A percentile compares a stretch with the other conserved stretches of the same genome.
Conservation (phyloP, 2,888 invertebrate genomes). For the Eristalis tenax region DNA sequence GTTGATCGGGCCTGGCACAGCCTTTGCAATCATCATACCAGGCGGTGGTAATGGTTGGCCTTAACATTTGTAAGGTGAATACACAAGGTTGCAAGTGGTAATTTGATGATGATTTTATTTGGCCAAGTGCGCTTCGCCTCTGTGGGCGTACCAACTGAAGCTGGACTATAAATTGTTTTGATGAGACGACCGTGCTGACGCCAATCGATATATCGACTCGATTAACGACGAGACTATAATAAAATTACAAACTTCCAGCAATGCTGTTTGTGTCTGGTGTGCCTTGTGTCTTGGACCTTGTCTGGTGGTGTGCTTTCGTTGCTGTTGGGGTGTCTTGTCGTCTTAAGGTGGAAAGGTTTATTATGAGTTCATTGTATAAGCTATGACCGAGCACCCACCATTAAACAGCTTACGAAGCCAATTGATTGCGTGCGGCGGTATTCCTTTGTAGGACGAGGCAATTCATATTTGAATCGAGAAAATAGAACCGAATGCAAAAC, state of each 20-base stretch:
- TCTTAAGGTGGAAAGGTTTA: conserved; percentile 26
- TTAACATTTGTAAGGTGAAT: conserved; percentile 25
- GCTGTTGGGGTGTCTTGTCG: not conserved
- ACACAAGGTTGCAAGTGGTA: conserved; percentile 33
- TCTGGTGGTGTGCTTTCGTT: not conserved
- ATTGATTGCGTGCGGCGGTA: conserved; percentile 50
- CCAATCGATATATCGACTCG: conserved; percentile 65
- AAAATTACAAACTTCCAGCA: conserved; percentile 27
- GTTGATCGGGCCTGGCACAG: conserved; percentile 36
- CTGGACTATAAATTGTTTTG: conserved; percentile 46
- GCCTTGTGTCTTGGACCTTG: conserved; percentile 1
- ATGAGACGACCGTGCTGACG: conserved; percentile 42
- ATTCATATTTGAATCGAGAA: not conserved
- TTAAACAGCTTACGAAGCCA: conserved; percentile 57
- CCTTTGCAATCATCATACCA: conserved; percentile 25
- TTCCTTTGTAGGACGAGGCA: conserved; percentile 9
- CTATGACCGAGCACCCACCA: conserved; percentile 16
- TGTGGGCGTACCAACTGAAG: not conserved
- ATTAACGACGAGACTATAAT: conserved; percentile 9
- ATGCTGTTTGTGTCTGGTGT: not conserved
- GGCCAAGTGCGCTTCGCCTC: conserved; percentile 9
- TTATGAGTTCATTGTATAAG: conserved; percentile 56
- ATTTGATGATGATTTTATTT: conserved; percentile 57
- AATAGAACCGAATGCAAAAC: conserved; percentile 4
- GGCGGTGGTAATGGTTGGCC: conserved; percentile 46